These are phyloP conservation scores for Mastomys natalensis DNA, from an alignment of 2,113 vertebrate genomes.

Conservation along the genomic window DNA sequence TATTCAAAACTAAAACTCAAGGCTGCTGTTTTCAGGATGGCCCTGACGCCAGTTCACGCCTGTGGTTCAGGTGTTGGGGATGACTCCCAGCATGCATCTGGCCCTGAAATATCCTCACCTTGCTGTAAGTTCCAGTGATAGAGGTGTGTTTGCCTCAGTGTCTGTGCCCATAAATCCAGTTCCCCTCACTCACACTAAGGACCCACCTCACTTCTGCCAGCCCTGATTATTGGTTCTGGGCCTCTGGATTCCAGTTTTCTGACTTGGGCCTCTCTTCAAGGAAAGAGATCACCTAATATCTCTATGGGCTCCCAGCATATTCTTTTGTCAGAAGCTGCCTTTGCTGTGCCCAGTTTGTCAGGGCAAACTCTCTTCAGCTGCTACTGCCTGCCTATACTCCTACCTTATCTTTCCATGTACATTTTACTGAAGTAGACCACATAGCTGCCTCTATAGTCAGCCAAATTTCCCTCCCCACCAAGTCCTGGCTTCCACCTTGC, in stretches of 20 bases:
- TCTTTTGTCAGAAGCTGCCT: not conserved
- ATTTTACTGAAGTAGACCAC: not conserved
- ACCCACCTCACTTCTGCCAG: not conserved
- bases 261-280: not conserved
- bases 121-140: not conserved
- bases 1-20: not conserved
- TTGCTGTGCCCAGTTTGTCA: not conserved
- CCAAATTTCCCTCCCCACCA: not conserved
- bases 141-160: not conserved
- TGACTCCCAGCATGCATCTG: not conserved
- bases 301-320: not conserved
- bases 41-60: not conserved
- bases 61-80: not conserved
- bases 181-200: not conserved
- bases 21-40: not conserved
- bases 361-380: not conserved
- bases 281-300: not conserved
- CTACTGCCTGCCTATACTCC: not conserved
- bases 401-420: not conserved
- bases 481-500: not conserved
- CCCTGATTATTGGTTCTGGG: not conserved
- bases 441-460: not conserved
- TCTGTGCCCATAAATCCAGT: not conserved
- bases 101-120: not conserved
- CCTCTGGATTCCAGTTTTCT: not conserved